Conservation (phyloP, 2,797 vertebrate species). For the Falco novaeseelandiae region DNA sequence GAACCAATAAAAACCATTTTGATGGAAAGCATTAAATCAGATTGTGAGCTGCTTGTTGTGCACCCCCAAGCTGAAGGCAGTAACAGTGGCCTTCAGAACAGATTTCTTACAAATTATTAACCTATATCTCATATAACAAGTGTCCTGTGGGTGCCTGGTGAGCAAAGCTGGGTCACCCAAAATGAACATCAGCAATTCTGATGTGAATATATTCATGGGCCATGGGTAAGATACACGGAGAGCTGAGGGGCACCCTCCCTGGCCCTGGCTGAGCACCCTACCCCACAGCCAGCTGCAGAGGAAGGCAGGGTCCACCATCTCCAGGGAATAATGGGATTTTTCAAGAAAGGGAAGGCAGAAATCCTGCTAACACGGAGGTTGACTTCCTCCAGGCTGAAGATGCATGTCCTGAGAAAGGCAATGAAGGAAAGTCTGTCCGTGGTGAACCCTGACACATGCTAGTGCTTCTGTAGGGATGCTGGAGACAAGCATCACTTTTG, state of each 20-base stretch:
- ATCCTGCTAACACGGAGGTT: neutral
- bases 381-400: neutral
- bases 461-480: neutral
- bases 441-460: neutral
- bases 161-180: neutral
- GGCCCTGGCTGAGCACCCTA: neutral
- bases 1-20: neutral
- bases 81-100: neutral
- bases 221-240: neutral
- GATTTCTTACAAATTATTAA: neutral
- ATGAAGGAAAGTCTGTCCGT: fast-evolving
- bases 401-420: neutral
- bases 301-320: neutral
- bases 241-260: no score
- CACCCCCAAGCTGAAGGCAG: neutral
- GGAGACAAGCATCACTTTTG: neutral
- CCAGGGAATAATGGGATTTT: neutral
- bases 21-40: neutral
- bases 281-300: neutral
- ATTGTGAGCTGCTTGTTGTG: neutral
- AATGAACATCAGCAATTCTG: neutral
- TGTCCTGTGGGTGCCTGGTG: neutral
- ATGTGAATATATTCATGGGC: neutral
- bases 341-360: neutral
- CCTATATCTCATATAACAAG: neutral